Conservation (phyloP, 1,140 invertebrate species). For the Panagrolaimus sp. region DNA sequence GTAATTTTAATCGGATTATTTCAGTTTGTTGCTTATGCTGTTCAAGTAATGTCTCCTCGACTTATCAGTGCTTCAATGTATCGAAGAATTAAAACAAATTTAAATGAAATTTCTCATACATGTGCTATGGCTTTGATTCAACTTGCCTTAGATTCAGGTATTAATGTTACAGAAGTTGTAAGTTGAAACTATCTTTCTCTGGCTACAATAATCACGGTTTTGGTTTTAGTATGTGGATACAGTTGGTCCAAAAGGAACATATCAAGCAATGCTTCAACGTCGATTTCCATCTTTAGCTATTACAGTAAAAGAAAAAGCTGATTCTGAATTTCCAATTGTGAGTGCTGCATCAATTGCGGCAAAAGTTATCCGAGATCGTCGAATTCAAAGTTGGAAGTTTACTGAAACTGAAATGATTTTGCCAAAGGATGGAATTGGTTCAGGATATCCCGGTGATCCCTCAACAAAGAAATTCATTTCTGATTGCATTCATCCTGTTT, state of each 20-base stretch:
- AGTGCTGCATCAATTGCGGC: constrained; percentile 98
- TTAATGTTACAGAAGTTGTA: constrained; percentile 71
- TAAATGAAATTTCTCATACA: constrained; percentile 94
- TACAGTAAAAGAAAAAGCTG: constrained; percentile 93
- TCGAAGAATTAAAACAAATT: constrained; percentile 60
- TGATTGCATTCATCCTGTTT: constrained; percentile 77
- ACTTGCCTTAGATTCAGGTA: constrained; percentile 71
- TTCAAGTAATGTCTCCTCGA: constrained; percentile 43
- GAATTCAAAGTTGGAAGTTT: constrained; percentile 81
- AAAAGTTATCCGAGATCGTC: constrained; percentile 82
- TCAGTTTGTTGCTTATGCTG: constrained; percentile 45
- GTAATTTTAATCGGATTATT: constrained; percentile 17
- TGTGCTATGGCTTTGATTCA: constrained; percentile 82
- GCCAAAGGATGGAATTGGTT: constrained; percentile 70
- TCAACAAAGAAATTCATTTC: constrained; percentile 84
- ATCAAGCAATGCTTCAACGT: constrained; percentile 70
- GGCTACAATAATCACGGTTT: constrained; percentile 58
- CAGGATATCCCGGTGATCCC: constrained; percentile 93
- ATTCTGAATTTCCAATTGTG: constrained; percentile 88
- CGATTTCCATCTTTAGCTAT: constrained; percentile 81
- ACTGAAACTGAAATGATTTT: constrained; percentile 67
- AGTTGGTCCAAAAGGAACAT: constrained; percentile 54
- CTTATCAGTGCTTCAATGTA: constrained; percentile 51
- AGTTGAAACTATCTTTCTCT: constrained; percentile 14
- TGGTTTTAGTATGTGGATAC: constrained; percentile 96